Conservation (phyloP, 2,113 vertebrate species). For the Pseudonaja textilis region DNA sequence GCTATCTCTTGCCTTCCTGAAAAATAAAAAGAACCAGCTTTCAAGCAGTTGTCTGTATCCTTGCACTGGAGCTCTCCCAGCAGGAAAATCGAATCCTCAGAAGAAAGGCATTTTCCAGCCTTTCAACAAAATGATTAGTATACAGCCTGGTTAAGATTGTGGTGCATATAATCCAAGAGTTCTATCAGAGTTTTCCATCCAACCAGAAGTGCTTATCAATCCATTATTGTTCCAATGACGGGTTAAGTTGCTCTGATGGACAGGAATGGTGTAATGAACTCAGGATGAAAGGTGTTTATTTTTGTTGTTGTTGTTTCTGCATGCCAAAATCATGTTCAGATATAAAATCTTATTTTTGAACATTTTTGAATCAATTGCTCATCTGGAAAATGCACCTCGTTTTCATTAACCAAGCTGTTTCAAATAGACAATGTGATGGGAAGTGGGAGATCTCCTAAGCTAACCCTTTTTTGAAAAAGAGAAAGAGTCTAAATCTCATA, state of each 20-base stretch:
- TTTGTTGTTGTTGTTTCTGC: not conserved
- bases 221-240: not conserved
- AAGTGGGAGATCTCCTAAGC: rapidly evolving
- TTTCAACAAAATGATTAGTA: not conserved
- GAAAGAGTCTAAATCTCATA: not conserved
- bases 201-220: not conserved
- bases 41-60: too few species aligned
- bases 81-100: too few species aligned
- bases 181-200: not conserved
- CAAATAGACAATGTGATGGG: not conserved
- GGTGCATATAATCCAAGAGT: not conserved
- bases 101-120: too few species aligned
- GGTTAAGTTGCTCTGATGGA: not conserved
- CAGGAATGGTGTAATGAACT: not conserved
- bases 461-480: not conserved
- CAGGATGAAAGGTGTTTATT: not conserved
- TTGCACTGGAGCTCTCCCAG: too few species aligned
- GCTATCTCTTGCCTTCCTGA: too few species aligned
- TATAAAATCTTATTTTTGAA: not conserved
- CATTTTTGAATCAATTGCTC: not conserved
- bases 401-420: not conserved
- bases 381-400: not conserved
- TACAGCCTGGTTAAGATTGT: not conserved
- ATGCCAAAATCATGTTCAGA: not conserved
- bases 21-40: too few species aligned